Conservation (phyloP, 2,113 vertebrate species). For the Rhinogobius similis region DNA sequence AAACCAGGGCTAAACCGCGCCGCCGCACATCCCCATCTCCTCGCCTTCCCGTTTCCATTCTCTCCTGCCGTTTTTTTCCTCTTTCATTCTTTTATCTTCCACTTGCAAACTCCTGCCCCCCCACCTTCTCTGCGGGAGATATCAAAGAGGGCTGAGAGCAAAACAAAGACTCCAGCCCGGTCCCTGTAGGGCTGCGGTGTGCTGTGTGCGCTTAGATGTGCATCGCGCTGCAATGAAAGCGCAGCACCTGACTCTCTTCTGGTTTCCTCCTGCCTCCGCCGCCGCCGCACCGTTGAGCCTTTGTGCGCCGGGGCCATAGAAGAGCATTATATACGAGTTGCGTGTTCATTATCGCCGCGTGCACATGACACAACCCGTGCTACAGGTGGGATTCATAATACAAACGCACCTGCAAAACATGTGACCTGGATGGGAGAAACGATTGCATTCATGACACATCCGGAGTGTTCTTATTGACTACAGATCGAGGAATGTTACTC, state of each 20-base stretch:
- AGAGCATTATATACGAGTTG: conserved; percentile 29
- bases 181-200: conserved; percentile 32
- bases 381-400: conserved; percentile 34
- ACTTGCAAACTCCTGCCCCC: conserved; percentile 30
- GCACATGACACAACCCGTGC: conserved; percentile 44
- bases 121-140: conserved; percentile 43
- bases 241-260: conserved; percentile 54
- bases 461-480: conserved; percentile 1
- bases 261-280: conserved; percentile 4
- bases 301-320: conserved; percentile 53
- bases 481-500: neutral
- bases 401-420: conserved; percentile 27
- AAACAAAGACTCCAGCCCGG: conserved; percentile 60
- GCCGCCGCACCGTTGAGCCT: conserved; percentile 30
- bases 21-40: neutral
- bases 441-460: neutral
- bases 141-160: conserved; percentile 57
- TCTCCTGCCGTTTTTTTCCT: conserved; percentile 5
- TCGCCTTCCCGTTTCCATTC: conserved; percentile 13
- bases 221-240: conserved; percentile 42
- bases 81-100: conserved; percentile 9
- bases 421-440: neutral
- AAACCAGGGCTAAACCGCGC: conserved; percentile 14
- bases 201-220: conserved; percentile 42
- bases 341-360: conserved; percentile 45